Evolutionary conservation across 2,888 invertebrate species (phyloP), one percentile per base, ranked within the genome.

Genomic region (Himalopsyche anomala): DNA sequence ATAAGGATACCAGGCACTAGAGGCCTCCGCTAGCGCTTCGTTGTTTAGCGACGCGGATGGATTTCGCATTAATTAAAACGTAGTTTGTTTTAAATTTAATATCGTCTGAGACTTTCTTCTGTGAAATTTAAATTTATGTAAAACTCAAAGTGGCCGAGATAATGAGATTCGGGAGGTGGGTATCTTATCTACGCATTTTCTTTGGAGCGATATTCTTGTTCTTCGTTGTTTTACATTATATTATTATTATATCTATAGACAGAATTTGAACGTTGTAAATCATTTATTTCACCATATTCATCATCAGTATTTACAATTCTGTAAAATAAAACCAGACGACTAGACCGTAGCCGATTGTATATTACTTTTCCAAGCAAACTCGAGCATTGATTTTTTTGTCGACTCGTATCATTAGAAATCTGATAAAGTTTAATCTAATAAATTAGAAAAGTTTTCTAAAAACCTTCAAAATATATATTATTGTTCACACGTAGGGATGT

Each of bases 101-200:
- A 93, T 93, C 92, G 92, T 91, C 92, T 91, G 91, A 90, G 91
- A 91, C 91, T 90, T 90, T 92, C 92, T 92, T 91, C 92, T 91
- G 91, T 91, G 92, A 92, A 93, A 93, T 93, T 93, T 93, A 93
- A 93, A 93, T 93, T 93, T 93, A 92, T 93, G 92, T 93, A 92
- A 93, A 93, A 93, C 92, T 82, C 85, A 45, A 84, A 87, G 87
- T 87, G 86, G 86, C 84, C 79, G 85, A 84, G 84, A 85, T 87
- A 87, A 87, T 87, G 87, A 86, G 87, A 85, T 84, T 84, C 87
- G 85, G 62, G 81, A 84, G 84, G 84, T 84, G 80, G 84, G 80
- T 51, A 45, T 42, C 51, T 81, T 38, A 85, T 82, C 84, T 86
- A 69, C 79, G 84, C 84, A 74, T 74, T 74, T 62, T 74, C 74